phyloP scores from a whole-genome alignment of 2,113 vertebrate genomes.

The Hemiscyllium ocellatum region DNA sequence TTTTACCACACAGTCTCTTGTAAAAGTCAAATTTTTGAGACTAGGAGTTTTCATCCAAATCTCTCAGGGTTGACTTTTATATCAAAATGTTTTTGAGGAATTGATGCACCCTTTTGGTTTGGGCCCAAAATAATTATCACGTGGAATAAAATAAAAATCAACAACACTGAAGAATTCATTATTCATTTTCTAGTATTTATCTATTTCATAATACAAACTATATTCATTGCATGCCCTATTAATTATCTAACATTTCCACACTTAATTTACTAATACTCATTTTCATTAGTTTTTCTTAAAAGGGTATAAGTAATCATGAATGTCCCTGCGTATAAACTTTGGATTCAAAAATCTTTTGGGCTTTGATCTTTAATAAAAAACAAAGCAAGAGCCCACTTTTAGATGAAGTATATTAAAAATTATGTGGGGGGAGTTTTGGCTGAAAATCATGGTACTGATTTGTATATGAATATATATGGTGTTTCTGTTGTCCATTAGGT shows the following conservation, averaged over 20 bases:
- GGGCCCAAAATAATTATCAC: neutral
- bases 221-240: no score
- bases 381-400: neutral
- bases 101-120: neutral
- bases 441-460: neutral
- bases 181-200: neutral
- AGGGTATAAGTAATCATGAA: no score
- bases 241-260: no score
- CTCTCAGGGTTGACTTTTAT: neutral
- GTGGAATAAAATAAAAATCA: neutral
- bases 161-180: neutral
- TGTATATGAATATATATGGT: neutral
- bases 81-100: neutral
- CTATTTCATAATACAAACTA: neutral
- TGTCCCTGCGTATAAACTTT: no score
- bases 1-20: neutral
- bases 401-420: neutral
- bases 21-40: neutral
- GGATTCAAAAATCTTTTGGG: no score
- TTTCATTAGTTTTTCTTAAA: no score
- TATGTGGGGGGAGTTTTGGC: neutral
- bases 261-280: no score
- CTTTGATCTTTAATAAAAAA: no score
- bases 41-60: neutral
- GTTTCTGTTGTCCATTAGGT: neutral